These are phyloP conservation scores for Porphyrio hochstetteri DNA, from an alignment of 2,113 vertebrate species.

Conservation along the genomic window DNA sequence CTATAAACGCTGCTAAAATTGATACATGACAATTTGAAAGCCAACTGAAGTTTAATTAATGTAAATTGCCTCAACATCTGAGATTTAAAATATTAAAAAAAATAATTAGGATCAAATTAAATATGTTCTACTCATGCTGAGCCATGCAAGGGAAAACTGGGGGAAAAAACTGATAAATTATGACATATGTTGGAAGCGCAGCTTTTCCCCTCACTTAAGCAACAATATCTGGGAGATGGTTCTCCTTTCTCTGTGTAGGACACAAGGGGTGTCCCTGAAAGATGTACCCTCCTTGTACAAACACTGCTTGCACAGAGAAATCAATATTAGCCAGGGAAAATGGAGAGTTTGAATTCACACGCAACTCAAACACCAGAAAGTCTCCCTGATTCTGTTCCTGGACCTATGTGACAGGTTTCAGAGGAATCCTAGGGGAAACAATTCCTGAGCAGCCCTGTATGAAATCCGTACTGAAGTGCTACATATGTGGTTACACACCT, in stretches of 20 bases:
- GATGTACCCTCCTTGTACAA: neutral
- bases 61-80: constrained; percentile 20
- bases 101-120: constrained; percentile 12
- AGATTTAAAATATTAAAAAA: constrained; percentile 12
- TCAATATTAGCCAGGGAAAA: neutral
- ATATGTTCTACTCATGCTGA: neutral
- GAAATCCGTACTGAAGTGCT: neutral
- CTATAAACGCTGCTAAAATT: constrained; percentile 51
- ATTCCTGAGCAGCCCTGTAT: neutral
- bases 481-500: neutral
- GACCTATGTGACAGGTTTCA: neutral
- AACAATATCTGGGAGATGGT: neutral
- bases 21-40: constrained; percentile 53
- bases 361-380: neutral
- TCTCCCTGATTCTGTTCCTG: neutral
- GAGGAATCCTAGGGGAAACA: neutral
- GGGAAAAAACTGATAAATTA: neutral
- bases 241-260: neutral
- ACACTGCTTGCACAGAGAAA: neutral
- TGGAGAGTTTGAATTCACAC: neutral
- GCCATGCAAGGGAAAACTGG: neutral
- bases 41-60: constrained; percentile 64
- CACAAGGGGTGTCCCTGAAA: neutral
- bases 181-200: neutral
- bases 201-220: neutral